These are phyloP conservation scores for Dasyurus viverrinus DNA, from an alignment of 2,113 vertebrate genomes.

Conservation along the genomic window DNA sequence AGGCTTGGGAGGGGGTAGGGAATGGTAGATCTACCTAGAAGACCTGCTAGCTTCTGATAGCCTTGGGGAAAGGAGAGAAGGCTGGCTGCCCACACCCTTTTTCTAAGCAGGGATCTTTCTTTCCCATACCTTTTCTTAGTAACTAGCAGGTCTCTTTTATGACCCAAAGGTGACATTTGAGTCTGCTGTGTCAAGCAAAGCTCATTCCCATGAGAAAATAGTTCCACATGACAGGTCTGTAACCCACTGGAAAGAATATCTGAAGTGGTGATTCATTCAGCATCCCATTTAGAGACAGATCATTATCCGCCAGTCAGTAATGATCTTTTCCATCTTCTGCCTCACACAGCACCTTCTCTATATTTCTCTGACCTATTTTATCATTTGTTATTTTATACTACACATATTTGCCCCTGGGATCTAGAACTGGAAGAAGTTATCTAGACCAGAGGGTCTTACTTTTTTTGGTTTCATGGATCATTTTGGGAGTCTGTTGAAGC, in stretches of 20 bases:
- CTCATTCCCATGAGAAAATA: slow-evolving; percentile 63
- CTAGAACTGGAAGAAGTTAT: not conserved
- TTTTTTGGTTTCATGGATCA: not conserved
- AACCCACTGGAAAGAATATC: slow-evolving; percentile 37
- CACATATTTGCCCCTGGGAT: not conserved
- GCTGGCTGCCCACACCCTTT: not conserved
- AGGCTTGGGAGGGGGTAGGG: not conserved
- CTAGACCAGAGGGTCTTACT: not conserved
- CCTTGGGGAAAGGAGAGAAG: not conserved
- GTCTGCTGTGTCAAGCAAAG: slow-evolving; percentile 3
- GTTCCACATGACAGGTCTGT: slow-evolving; percentile 12
- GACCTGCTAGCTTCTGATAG: not conserved
- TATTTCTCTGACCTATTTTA: not conserved
- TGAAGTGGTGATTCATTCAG: not conserved
- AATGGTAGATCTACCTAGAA: not conserved
- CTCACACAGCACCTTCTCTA: not conserved
- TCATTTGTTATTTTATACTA: not conserved
- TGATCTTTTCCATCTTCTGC: not conserved
- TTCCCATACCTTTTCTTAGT: not conserved
- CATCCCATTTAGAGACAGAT: not conserved
- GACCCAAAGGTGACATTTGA: slow-evolving; percentile 53
- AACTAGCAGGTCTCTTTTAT: not conserved
- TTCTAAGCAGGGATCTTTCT: not conserved
- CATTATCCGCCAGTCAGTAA: not conserved
- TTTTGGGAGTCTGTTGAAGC: not conserved